Conservation (phyloP, 2,113 vertebrate genomes). For the Neopipo cinnamomea region DNA sequence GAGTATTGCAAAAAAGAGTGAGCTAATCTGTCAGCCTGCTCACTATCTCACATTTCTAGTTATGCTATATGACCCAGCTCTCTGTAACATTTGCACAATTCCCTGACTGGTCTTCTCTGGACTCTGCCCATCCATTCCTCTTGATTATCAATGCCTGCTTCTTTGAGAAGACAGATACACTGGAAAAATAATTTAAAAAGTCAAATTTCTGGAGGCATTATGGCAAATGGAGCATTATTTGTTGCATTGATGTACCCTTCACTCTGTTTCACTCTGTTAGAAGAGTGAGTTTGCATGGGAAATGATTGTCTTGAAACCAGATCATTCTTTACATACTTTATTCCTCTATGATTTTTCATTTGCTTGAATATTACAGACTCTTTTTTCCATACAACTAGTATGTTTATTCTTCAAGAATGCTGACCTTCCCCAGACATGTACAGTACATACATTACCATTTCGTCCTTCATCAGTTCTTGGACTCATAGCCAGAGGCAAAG, state of each 20-base stretch:
- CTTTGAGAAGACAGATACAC: not conserved
- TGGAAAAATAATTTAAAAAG: conserved; percentile 16
- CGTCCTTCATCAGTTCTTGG: conserved; percentile 64
- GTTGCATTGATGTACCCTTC: not conserved
- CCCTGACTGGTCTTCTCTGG: not conserved
- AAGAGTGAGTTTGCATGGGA: not conserved
- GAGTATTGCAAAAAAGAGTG: not conserved
- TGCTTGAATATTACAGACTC: not conserved
- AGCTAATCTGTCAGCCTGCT: not conserved
- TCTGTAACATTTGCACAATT: not conserved
- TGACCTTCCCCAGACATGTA: not conserved
- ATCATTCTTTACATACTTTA: not conserved
- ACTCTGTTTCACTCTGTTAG: not conserved
- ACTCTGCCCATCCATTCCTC: not conserved
- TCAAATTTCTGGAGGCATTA: not conserved
- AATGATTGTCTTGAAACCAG: not conserved
- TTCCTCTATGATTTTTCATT: not conserved
- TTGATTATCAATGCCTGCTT: conserved; percentile 25
- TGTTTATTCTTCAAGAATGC: not conserved
- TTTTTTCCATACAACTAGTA: not conserved
- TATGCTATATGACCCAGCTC: not conserved
- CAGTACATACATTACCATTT: conserved; percentile 4
- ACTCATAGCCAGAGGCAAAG: conserved; percentile 61
- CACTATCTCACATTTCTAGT: not conserved
- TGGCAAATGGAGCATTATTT: not conserved